A percentile compares a stretch with the other conserved stretches of the same genome.
Conservation (phyloP, 2,113 vertebrate species). For the Phodopus roborovskii region DNA sequence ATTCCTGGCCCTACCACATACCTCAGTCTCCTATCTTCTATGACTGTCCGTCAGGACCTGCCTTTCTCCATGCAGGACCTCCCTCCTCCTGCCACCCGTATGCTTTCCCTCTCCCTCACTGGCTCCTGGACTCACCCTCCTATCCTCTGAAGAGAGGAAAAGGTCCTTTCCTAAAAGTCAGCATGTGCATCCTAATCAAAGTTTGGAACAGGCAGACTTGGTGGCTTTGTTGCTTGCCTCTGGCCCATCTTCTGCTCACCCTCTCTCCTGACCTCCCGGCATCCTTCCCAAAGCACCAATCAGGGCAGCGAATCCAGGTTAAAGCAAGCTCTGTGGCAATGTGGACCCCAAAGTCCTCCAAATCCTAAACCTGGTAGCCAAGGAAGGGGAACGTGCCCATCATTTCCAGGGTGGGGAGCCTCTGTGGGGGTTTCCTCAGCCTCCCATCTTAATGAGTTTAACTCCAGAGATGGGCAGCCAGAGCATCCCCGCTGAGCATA, state of each 20-base stretch:
- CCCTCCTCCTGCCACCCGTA: background rate
- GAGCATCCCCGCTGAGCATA: conserved; percentile 69
- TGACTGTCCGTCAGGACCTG: background rate
- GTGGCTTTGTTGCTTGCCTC: background rate
- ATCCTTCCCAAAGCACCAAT: conserved; percentile 52
- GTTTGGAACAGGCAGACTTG: background rate
- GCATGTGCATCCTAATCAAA: background rate
- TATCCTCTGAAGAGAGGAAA: conserved; percentile 1
- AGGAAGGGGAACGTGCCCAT: conserved; percentile 45
- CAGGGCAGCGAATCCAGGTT: conserved; percentile 71
- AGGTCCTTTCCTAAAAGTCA: background rate
- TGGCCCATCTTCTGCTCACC: background rate
- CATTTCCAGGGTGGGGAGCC: conserved; percentile 63
- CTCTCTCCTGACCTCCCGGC: background rate
- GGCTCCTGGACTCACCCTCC: background rate
- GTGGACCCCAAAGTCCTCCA: conserved; percentile 37
- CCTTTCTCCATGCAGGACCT: background rate
- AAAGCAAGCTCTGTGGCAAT: conserved; percentile 63
- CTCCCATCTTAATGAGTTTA: conserved; percentile 81
- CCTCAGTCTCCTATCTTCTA: background rate
- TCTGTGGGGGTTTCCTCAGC: conserved; percentile 69
- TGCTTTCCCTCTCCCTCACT: background rate
- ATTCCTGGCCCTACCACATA: fast-evolving
- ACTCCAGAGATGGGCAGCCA: conserved; percentile 81
- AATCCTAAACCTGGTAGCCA: conserved; percentile 16